Conservation (phyloP, 2,797 vertebrate species). For the Pelochelys cantorii region DNA sequence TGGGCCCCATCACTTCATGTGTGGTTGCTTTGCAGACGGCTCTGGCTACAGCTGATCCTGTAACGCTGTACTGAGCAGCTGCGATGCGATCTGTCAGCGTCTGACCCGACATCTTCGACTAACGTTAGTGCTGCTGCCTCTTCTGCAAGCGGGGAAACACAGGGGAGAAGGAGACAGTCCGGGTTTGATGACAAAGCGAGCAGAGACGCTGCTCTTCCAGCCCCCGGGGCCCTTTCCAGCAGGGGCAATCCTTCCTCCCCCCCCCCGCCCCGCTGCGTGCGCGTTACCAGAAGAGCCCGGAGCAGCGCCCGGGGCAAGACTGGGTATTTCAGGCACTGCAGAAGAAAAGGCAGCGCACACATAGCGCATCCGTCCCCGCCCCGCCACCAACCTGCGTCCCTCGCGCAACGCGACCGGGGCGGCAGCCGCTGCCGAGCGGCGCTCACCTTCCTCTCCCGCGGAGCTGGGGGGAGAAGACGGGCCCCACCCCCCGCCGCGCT, state of each 20-base stretch:
- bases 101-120: slow-evolving; percentile 97
- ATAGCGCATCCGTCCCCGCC: neutral
- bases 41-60: slow-evolving; percentile 94
- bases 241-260: neutral
- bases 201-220: neutral
- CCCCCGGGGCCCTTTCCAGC: slow-evolving; percentile 10
- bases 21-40: slow-evolving; percentile 99
- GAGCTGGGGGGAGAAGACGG: accelerated
- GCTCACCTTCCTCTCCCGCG: neutral
- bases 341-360: neutral
- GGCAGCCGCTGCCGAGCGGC: neutral
- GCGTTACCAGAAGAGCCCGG: neutral
- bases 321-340: neutral
- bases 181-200: neutral
- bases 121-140: slow-evolving; percentile 57
- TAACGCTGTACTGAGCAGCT: slow-evolving; percentile 98
- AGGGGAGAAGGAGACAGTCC: slow-evolving; percentile 46
- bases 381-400: neutral
- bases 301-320: neutral
- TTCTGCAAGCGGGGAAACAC: slow-evolving; percentile 73
- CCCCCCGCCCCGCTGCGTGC: slow-evolving; percentile 50
- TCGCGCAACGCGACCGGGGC: neutral
- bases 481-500: neutral
- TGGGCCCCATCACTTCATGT: slow-evolving; percentile 97
- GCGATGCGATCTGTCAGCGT: slow-evolving; percentile 99